Evolutionary conservation across 2,888 invertebrate species (phyloP).

Genomic region (Drosophila austrosaltans): DNA sequence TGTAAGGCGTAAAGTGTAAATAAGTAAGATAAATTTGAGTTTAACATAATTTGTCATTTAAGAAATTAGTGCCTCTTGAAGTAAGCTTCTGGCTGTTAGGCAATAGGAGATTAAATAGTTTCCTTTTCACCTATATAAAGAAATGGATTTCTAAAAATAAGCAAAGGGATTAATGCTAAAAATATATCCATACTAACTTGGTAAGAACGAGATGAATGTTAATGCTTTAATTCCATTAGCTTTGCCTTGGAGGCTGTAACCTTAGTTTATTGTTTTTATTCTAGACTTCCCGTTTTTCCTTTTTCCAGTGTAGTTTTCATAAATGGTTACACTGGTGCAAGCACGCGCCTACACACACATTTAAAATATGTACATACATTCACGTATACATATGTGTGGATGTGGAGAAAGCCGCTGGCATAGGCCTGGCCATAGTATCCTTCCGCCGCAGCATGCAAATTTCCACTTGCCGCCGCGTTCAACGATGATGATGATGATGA

Average conservation of each 20-base stretch:
- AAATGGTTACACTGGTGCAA: constrained; percentile 1
- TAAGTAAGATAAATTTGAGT: too few species aligned
- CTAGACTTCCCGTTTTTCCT: neutral
- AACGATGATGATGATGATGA: constrained; percentile 1
- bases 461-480: constrained; percentile 14
- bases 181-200: too few species aligned
- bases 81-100: too few species aligned
- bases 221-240: neutral
- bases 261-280: neutral
- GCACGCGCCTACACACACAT: neutral
- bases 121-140: too few species aligned
- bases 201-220: too few species aligned
- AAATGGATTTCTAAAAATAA: too few species aligned
- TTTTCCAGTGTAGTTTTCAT: constrained; percentile 2
- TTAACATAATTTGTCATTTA: too few species aligned
- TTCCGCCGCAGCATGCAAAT: constrained; percentile 31
- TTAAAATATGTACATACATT: neutral
- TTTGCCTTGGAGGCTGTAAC: neutral
- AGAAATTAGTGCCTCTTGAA: too few species aligned
- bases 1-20: too few species aligned
- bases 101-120: too few species aligned
- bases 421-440: constrained; percentile 32
- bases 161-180: too few species aligned
- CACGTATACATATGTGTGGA: neutral
- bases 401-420: constrained; percentile 6